A percentile compares a stretch with the other conserved stretches of the same genome.
Evolutionary conservation across 2,113 vertebrate genomes (phyloP).

Genomic region (Polypterus senegalus): DNA sequence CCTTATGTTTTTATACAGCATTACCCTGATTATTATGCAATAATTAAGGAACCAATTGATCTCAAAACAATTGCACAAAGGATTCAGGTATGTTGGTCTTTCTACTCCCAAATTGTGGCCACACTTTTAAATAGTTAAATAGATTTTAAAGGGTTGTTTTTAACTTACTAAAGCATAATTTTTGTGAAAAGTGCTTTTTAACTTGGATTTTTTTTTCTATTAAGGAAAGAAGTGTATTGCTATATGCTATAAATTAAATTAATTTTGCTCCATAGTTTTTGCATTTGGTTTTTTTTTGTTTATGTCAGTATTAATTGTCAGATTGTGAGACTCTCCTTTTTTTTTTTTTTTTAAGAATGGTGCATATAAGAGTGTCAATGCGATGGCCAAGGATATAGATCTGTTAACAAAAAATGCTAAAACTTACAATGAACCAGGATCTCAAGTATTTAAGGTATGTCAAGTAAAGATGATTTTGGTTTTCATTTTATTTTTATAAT

Average conservation of each 20-base stretch:
- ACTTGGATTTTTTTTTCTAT: too few species aligned
- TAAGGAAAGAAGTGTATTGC: too few species aligned
- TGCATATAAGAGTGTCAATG: conserved; percentile 78
- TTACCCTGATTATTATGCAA: conserved; percentile 98
- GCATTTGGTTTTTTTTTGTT: too few species aligned
- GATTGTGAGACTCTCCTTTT: neutral
- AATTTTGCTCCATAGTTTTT: too few species aligned
- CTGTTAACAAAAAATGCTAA: conserved; percentile 93
- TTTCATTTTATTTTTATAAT: neutral
- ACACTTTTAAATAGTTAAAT: too few species aligned
- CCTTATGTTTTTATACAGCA: conserved; percentile 56
- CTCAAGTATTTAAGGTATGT: conserved; percentile 93
- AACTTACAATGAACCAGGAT: conserved; percentile 95
- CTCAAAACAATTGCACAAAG: conserved; percentile 89
- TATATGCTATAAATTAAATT: too few species aligned
- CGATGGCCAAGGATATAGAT: conserved; percentile 94
- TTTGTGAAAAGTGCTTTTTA: too few species aligned
- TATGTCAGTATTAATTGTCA: too few species aligned
- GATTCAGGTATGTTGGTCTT: conserved; percentile 67
- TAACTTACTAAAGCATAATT: too few species aligned
- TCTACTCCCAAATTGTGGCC: too few species aligned
- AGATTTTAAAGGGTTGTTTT: too few species aligned
- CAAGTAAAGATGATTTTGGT: conserved; percentile 7
- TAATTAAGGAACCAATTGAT: conserved; percentile 97
- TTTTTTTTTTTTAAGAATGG: conserved; percentile 54